These are phyloP conservation scores for Pocillopora verrucosa DNA, from an alignment of 64 coral and sea anemone species.

Conservation along the genomic window DNA sequence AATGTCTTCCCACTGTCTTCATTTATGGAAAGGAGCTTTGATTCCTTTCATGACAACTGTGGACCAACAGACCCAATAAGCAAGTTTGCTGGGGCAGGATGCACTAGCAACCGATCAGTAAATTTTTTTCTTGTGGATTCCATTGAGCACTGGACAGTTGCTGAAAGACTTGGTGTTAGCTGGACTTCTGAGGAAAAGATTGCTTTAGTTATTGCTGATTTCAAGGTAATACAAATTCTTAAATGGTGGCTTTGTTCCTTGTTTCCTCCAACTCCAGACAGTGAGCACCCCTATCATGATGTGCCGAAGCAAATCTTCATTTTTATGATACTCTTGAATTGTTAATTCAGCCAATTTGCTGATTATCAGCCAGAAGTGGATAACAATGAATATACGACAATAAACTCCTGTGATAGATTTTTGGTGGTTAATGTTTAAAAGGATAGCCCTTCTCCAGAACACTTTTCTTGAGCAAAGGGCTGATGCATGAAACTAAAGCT, in stretches of 20 bases:
- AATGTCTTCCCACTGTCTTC: not conserved
- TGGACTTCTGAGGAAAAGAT: conserved; percentile 5
- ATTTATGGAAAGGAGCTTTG: not conserved
- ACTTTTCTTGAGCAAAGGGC: not conserved
- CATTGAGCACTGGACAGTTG: conserved; percentile 75
- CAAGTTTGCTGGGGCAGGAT: conserved; percentile 76
- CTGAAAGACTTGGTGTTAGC: conserved; percentile 72
- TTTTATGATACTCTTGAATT: too few species aligned
- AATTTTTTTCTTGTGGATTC: conserved; percentile 97
- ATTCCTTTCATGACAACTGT: not conserved
- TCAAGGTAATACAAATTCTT: conserved; percentile 47
- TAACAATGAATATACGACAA: too few species aligned
- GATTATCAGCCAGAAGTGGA: too few species aligned
- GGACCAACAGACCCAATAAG: conserved; percentile 31
- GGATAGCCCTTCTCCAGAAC: not conserved
- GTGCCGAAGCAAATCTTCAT: too few species aligned
- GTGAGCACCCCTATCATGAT: too few species aligned
- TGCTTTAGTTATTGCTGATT: conserved; percentile 84
- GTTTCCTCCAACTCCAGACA: too few species aligned
- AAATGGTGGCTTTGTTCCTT: too few species aligned
- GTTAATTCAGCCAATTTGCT: too few species aligned
- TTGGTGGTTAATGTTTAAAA: not conserved
- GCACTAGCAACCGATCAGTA: conserved; percentile 87
- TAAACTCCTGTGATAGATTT: not conserved
- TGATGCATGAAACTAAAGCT: not conserved